A percentile compares a stretch with the other conserved stretches of the same genome.
These are phyloP conservation scores for Cremastobaeus sp. DNA, from an alignment of 2,888 invertebrate genomes.

Conservation along the genomic window DNA sequence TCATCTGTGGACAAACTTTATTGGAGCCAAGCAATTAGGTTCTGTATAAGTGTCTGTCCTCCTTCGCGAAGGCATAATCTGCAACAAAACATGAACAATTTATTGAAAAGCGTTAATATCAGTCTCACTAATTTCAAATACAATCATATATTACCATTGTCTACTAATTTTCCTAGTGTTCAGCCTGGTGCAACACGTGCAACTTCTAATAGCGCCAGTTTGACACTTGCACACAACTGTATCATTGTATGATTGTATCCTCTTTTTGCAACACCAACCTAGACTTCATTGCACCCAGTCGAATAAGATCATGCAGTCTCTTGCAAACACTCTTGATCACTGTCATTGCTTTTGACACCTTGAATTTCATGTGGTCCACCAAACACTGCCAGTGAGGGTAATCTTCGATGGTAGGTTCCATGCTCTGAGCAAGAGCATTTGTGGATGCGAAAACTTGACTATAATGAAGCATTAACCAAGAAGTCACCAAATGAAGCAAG, in stretches of 20 bases:
- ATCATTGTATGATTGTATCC: slow-evolving; percentile 12
- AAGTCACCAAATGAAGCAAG: too few relatives aligned
- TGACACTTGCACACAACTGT: background rate
- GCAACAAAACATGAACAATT: slow-evolving; percentile 8
- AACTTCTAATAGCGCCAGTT: slow-evolving; percentile 12
- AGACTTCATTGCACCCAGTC: background rate
- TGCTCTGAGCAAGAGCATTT: too few relatives aligned
- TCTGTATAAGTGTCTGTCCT: slow-evolving; percentile 77
- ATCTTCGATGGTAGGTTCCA: too few relatives aligned
- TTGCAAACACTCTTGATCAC: too few relatives aligned
- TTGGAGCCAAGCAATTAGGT: slow-evolving; percentile 80
- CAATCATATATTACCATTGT: background rate
- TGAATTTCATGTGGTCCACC: too few relatives aligned
- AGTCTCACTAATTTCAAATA: background rate
- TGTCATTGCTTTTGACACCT: too few relatives aligned
- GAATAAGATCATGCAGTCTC: too few relatives aligned
- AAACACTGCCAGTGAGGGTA: too few relatives aligned
- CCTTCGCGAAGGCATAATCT: slow-evolving; percentile 76
- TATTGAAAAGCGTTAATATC: background rate
- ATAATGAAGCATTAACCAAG: too few relatives aligned
- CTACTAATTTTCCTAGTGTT: slow-evolving; percentile 17
- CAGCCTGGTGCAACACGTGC: background rate
- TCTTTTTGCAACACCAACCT: background rate
- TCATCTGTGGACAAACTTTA: slow-evolving; percentile 81
- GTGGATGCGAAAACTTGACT: too few relatives aligned